These are phyloP conservation scores for Apolygus lucorum DNA, from an alignment of 1,140 invertebrate species.

Conservation along the genomic window DNA sequence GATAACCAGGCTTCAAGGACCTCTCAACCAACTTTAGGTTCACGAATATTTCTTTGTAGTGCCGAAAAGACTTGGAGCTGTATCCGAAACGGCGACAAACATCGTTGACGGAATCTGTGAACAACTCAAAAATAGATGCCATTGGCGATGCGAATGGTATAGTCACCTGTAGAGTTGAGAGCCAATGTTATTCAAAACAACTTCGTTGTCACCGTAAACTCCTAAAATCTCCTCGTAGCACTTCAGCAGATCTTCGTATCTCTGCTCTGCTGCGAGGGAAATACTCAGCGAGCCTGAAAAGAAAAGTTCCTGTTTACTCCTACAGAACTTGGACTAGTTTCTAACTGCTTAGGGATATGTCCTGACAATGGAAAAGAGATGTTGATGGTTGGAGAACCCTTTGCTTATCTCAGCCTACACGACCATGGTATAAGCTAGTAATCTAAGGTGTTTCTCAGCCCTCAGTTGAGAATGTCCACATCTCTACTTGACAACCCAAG, in stretches of 20 bases:
- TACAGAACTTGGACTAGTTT: too few relatives aligned
- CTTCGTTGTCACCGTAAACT: conserved; percentile 39
- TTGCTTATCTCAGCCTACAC: too few relatives aligned
- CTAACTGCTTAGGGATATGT: too few relatives aligned
- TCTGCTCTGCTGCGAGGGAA: conserved; percentile 29
- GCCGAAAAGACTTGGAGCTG: conserved; percentile 18
- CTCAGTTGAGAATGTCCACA: too few relatives aligned
- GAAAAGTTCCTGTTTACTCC: too few relatives aligned
- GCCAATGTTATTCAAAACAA: conserved; percentile 37
- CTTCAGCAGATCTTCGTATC: conserved; percentile 37
- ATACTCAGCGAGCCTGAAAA: conserved; percentile 39
- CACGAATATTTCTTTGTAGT: background rate
- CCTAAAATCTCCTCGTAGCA: conserved; percentile 42
- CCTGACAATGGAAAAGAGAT: too few relatives aligned
- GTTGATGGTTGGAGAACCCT: too few relatives aligned
- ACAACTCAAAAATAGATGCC: background rate
- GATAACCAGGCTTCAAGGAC: background rate
- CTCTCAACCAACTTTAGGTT: background rate
- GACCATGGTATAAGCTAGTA: too few relatives aligned
- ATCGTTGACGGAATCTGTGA: conserved; percentile 23
- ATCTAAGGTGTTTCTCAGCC: too few relatives aligned
- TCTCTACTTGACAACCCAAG: too few relatives aligned
- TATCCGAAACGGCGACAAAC: conserved; percentile 11
- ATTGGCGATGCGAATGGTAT: too few relatives aligned
- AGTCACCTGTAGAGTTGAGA: conserved; percentile 41